phyloP scores from a whole-genome alignment of 2,113 vertebrate species.

The Oreocharis arfaki region DNA sequence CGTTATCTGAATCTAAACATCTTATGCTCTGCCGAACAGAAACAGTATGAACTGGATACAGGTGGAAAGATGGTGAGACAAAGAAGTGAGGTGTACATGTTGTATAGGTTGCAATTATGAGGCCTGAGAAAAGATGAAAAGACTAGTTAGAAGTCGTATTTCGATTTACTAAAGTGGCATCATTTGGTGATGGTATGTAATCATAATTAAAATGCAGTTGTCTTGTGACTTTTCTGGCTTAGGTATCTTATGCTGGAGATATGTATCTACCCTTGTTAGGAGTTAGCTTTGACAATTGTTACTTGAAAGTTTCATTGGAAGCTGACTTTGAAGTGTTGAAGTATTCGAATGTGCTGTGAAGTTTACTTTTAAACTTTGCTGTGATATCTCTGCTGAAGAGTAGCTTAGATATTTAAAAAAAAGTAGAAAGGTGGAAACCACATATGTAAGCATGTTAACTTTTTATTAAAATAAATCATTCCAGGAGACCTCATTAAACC shows the following conservation, averaged over 20 bases:
- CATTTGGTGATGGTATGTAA: neutral
- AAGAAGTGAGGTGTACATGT: neutral
- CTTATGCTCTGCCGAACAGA: neutral
- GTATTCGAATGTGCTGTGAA: constrained; percentile 13
- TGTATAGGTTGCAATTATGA: neutral
- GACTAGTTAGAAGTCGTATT: neutral
- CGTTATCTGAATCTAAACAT: neutral
- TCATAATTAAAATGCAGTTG: neutral
- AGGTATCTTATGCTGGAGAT: neutral
- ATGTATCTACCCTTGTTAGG: neutral
- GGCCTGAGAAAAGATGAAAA: neutral
- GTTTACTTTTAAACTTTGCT: neutral
- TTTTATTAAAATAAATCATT: constrained; percentile 71
- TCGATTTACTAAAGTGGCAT: neutral
- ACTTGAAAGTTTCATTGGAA: constrained; percentile 24
- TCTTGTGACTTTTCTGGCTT: neutral
- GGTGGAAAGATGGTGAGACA: neutral
- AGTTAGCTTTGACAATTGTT: neutral
- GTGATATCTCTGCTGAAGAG: neutral
- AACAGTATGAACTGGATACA: neutral
- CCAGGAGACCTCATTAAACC: constrained; percentile 69
- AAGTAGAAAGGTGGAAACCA: constrained; percentile 43
- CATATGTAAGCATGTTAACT: constrained; percentile 61
- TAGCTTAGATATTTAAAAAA: neutral
- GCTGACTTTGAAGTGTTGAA: constrained; percentile 48